Evolutionary conservation across 2,888 invertebrate genomes (phyloP), one percentile per base, ranked within the genome.

Genomic region (Campoplex capitator): DNA sequence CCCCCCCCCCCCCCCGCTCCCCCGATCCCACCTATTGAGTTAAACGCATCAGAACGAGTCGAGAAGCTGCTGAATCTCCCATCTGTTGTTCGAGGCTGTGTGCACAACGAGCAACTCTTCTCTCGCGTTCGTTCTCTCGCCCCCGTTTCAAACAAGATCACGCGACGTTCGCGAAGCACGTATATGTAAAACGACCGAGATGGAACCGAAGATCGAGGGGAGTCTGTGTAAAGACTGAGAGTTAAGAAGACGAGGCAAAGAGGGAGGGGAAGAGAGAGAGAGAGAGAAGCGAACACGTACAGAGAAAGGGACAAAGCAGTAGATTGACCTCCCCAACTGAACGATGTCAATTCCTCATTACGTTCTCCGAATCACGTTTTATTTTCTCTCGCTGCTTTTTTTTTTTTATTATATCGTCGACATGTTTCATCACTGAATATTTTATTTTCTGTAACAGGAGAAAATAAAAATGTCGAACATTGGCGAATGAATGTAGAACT

Each of bases 341-440:
- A 71, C 90, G 89, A 91, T 91, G 93, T 92, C 92, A 92, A 92
- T 92, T 92, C 92, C 92, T 92, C 91, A 89, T 92, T 91, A 89
- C 38, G 13, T 28, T 71, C 67, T 13, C 45, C 56, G 18, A 23
- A 38, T 56, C 54, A 23, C 54, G 35, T 2, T 4, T 56, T 7
- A 35, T 73, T 54, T n/a, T n/a, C 16, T 32, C 13, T 28, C 4
- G 62, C 7, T 0, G 11, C 23, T 23, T 23, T 23, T 38, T 38
- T 4, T 38, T 38, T 38, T 38, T 38, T 62, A 1, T 11, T 3
- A 28, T 28, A 58, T 28, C 28, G 28, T 28, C 62, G 13, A 16
- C 4, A 62, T 13, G 0, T 16, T 13, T 32, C 3, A 58, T 9
- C 0, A 23, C 4, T 11, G 3, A 13, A 62, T 32, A 3, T 6